Conservation (phyloP, 2,113 vertebrate genomes). For the Tyto alba region DNA sequence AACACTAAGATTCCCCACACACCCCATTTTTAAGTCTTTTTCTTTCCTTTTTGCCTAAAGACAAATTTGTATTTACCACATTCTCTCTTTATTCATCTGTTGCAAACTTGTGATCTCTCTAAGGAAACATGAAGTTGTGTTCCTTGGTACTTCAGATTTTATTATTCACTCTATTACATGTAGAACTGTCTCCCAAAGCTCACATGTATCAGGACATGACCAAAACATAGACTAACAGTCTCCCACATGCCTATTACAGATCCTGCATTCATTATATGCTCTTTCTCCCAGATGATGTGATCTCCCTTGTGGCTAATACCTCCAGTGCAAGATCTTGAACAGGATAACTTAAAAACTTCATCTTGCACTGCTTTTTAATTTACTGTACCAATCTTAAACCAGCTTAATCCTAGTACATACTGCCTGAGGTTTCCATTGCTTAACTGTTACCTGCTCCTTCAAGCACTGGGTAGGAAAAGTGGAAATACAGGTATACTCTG, state of each 20-base stretch:
- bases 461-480: background rate
- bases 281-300: conserved; percentile 13
- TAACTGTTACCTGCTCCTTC: background rate
- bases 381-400: background rate
- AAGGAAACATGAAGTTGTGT: conserved; percentile 46
- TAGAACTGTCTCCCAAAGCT: conserved; percentile 35
- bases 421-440: background rate
- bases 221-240: background rate
- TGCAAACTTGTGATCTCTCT: conserved; percentile 31
- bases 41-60: conserved; percentile 40
- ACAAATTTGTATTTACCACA: conserved; percentile 28
- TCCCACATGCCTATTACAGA: conserved; percentile 5
- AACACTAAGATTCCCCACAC: background rate
- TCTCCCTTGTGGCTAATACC: background rate
- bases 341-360: background rate
- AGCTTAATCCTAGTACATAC: background rate
- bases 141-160: conserved; percentile 44
- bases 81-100: conserved; percentile 24
- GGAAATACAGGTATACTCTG: background rate
- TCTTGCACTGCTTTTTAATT: background rate
- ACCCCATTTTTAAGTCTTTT: background rate
- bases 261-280: background rate
- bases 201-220: conserved; percentile 2
- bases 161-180: conserved; percentile 39
- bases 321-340: background rate